These are phyloP conservation scores for Agraylea sexmaculata DNA, from an alignment of 1,140 invertebrate genomes.

Conservation along the genomic window DNA sequence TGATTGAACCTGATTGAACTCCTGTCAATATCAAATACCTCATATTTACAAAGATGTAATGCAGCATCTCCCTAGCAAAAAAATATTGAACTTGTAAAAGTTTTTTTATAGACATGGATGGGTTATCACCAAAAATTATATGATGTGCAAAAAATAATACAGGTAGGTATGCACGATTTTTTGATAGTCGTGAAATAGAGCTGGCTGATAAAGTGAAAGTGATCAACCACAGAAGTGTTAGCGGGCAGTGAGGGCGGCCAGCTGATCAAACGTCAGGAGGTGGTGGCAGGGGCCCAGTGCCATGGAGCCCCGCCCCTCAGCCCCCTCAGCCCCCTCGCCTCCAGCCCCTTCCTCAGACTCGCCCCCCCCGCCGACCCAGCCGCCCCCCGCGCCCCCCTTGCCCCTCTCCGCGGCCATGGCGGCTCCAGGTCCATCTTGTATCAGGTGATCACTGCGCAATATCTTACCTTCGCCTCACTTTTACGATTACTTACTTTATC, in stretches of 20 bases:
- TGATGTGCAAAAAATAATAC: too few species aligned
- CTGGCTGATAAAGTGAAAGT: too few species aligned
- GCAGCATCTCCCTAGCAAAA: too few species aligned
- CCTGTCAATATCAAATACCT: too few species aligned
- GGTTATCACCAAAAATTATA: too few species aligned
- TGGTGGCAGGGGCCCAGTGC: constrained; percentile 5
- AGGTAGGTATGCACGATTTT: too few species aligned
- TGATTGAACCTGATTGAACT: too few species aligned
- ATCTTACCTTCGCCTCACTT: constrained; percentile 28
- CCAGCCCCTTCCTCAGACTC: constrained; percentile 15
- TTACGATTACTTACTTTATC: constrained; percentile 8
- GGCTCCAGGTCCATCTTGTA: constrained; percentile 35
- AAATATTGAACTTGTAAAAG: too few species aligned
- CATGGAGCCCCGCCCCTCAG: background rate
- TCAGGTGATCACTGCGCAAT: constrained; percentile 39
- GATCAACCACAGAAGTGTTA: too few species aligned
- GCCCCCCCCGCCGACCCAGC: constrained; percentile 28
- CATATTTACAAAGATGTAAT: too few species aligned
- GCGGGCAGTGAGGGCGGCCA: constrained; percentile 17
- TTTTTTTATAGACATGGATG: too few species aligned
- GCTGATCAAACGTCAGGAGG: constrained; percentile 20
- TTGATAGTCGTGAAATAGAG: too few species aligned
- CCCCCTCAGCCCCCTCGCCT: background rate
- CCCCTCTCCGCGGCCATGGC: constrained; percentile 28
- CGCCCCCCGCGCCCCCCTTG: constrained; percentile 22